Evolutionary conservation across 1,140 invertebrate species (phyloP).

Genomic region (Mercenaria mercenaria): DNA sequence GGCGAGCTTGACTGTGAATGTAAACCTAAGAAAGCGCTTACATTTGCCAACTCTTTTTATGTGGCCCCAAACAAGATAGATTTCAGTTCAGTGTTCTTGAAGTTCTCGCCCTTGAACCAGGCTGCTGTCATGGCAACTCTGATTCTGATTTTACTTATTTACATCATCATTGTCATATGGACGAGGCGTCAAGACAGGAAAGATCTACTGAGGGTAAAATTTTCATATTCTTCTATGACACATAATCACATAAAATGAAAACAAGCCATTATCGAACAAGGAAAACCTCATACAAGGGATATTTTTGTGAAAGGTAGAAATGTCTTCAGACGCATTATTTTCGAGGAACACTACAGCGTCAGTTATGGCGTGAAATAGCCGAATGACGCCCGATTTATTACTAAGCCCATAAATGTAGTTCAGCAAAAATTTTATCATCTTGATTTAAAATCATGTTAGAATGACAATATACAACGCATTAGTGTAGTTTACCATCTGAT

Average conservation of each 20-base stretch:
- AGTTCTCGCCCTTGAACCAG: conserved; percentile 75
- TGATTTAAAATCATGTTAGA: too few species aligned
- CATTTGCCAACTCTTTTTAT: conserved; percentile 82
- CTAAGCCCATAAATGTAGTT: too few species aligned
- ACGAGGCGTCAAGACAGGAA: conserved; percentile 86
- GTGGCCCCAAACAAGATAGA: conserved; percentile 87
- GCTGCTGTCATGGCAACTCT: conserved; percentile 83
- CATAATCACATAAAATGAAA: neutral
- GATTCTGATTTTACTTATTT: conserved; percentile 85
- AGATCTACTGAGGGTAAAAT: conserved; percentile 72
- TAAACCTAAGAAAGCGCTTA: conserved; percentile 18
- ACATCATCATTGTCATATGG: conserved; percentile 85
- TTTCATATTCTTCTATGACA: neutral
- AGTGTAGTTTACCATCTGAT: too few species aligned
- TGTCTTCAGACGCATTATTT: too few species aligned
- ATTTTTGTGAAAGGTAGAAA: too few species aligned
- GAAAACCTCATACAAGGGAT: too few species aligned
- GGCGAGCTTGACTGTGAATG: conserved; percentile 7
- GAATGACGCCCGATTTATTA: too few species aligned
- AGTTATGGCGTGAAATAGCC: too few species aligned
- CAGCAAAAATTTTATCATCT: too few species aligned
- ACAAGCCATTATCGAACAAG: too few species aligned
- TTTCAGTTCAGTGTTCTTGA: conserved; percentile 87
- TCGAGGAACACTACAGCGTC: too few species aligned
- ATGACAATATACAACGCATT: too few species aligned